Evolutionary conservation across 2,888 invertebrate genomes (phyloP).

Genomic region (Platerodrilus igneus): DNA sequence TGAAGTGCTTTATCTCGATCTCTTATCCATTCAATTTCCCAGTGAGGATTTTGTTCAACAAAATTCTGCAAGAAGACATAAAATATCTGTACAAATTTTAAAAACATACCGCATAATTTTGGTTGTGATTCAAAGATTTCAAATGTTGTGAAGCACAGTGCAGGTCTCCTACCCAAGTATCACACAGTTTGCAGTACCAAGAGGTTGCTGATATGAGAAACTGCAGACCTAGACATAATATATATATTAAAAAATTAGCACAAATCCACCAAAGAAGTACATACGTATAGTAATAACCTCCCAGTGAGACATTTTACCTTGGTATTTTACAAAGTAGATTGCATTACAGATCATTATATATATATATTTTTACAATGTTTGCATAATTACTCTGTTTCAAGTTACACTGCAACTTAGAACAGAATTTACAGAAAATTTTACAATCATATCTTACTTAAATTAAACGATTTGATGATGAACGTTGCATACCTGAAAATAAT

Average conservation of each 20-base stretch:
- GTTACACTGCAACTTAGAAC: constrained; percentile 12
- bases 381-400: constrained; percentile 9
- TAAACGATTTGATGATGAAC: background rate
- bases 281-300: constrained; percentile 21
- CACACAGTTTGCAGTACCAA: constrained; percentile 87
- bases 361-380: constrained; percentile 3
- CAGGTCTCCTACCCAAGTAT: constrained; percentile 82
- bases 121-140: constrained; percentile 73
- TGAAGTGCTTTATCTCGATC: constrained; percentile 57
- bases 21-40: constrained; percentile 83
- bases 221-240: constrained; percentile 62
- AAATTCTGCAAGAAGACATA: constrained; percentile 70
- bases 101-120: constrained; percentile 72
- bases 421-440: constrained; percentile 19
- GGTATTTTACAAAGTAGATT: constrained; percentile 13
- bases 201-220: constrained; percentile 83
- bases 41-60: constrained; percentile 78
- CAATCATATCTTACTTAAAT: no score
- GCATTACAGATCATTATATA: constrained; percentile 1
- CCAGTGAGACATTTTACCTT: constrained; percentile 13
- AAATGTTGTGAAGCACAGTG: constrained; percentile 84
- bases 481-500: no score
- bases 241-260: constrained; percentile 8
- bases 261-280: constrained; percentile 9
- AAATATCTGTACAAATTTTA: no score